Conservation (phyloP, 2,113 vertebrate species). For the Alethe diademata region DNA sequence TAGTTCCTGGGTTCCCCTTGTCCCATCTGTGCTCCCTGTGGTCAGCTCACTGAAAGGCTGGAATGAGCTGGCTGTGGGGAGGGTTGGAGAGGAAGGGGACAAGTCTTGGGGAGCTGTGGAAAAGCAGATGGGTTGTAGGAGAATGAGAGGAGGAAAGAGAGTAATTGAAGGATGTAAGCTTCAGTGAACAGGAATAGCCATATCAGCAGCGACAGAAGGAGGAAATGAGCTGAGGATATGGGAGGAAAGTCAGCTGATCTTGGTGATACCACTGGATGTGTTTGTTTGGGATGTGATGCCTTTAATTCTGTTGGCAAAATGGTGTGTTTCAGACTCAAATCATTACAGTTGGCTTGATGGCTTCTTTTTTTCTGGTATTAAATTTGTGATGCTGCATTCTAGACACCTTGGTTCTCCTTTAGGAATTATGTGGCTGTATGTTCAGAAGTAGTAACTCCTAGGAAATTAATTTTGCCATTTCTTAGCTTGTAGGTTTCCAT, state of each 20-base stretch:
- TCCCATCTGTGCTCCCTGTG: background rate
- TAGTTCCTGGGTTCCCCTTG: background rate
- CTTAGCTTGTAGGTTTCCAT: background rate
- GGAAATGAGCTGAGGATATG: background rate
- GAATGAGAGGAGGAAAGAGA: background rate
- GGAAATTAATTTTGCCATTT: background rate
- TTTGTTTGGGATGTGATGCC: background rate
- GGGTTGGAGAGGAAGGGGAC: background rate
- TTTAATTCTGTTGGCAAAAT: background rate
- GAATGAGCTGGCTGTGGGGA: background rate
- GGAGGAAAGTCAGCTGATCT: background rate
- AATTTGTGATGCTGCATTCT: background rate
- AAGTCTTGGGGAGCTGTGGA: background rate
- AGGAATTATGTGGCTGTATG: background rate
- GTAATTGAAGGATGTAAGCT: slow-evolving; percentile 34
- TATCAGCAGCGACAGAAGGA: background rate
- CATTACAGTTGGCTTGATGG: background rate
- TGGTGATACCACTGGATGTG: background rate
- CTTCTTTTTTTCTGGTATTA: background rate
- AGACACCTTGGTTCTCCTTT: background rate
- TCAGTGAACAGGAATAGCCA: background rate
- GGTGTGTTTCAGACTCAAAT: background rate
- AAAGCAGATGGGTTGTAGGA: background rate
- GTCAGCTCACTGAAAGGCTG: background rate
- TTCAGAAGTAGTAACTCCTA: background rate